These are phyloP conservation scores for Macquaria ambigua DNA, from an alignment of 2,113 vertebrate genomes.

Conservation along the genomic window DNA sequence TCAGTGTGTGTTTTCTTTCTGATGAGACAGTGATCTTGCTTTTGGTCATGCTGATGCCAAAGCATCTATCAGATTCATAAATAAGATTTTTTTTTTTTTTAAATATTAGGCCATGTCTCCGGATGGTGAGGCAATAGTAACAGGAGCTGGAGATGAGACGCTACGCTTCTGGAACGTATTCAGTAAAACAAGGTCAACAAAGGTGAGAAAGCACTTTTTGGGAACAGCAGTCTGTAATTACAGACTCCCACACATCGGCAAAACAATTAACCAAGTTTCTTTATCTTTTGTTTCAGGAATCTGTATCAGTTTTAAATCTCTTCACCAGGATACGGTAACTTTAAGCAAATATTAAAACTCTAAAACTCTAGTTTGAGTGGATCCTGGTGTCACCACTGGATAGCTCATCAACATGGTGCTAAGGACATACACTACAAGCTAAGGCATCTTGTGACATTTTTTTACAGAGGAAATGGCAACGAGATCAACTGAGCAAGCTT, in stretches of 20 bases:
- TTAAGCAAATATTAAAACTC: slow-evolving; percentile 18
- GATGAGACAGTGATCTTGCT: not conserved
- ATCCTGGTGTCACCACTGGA: slow-evolving; percentile 1
- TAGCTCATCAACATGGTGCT: slow-evolving; percentile 44
- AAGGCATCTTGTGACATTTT: slow-evolving; percentile 22
- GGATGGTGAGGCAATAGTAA: slow-evolving; percentile 95
- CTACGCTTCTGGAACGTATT: slow-evolving; percentile 97
- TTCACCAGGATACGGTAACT: slow-evolving; percentile 82
- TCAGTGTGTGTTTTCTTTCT: slow-evolving; percentile 55
- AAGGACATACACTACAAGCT: slow-evolving; percentile 19
- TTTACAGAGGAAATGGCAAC: slow-evolving; percentile 8
- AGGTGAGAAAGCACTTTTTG: slow-evolving; percentile 81
- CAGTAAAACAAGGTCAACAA: slow-evolving; percentile 95
- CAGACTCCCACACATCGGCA: not conserved
- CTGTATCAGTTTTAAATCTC: slow-evolving; percentile 83
- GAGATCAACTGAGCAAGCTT: slow-evolving; percentile 14
- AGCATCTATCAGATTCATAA: not conserved
- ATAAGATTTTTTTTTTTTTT: not conserved
- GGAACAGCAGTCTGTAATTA: not conserved
- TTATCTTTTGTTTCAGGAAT: slow-evolving; percentile 72
- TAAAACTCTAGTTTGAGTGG: not conserved
- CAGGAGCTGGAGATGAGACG: slow-evolving; percentile 94
- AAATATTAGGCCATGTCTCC: slow-evolving; percentile 92
- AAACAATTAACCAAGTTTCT: not conserved
- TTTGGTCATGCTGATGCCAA: not conserved